Evolutionary conservation across 1,140 invertebrate species (phyloP), one percentile per base, ranked within the genome.

Genomic region (Nebria ingens): DNA sequence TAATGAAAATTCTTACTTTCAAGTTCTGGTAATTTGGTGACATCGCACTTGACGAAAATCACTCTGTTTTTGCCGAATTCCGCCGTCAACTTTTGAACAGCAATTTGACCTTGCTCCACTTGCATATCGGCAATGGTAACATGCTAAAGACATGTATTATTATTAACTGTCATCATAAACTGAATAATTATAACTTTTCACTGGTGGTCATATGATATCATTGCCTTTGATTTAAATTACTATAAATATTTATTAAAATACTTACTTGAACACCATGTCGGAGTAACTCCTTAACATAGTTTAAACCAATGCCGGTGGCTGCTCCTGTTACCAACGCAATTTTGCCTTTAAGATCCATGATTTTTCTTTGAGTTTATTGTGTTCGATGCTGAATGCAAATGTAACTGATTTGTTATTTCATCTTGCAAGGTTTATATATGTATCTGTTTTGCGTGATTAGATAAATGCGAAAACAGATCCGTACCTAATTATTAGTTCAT

Each of bases 291-390:
- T 82, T 77, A 57, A 75, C 78, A 63, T 82, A 85, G 4, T 80
- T 76, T 54, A 80, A 76, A 13, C 86, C 86, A 52, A 89, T 83
- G 34, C 85, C 85, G 54, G 79, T 76, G 21, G 84, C 83, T 15
- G 79, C 86, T 20, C 86, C 86, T 19, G 86, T 87, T 22, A 89
- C 76, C 34, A 89, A 68, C 53, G 82, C 85, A 53, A 86, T 79
- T 67, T 85, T 84, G 55, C 81, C 83, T 69, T 79, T 79, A 53
- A 84, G 61, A 12, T 45, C 40, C 40, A 45, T 45, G 40, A 12
- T 45, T 45, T 6, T n/a, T n/a, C n/a, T 17, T 45, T 11, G 6
- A 6, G 25, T 29, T 6, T 45, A 17, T 45, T 45, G 3, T 9
- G 9, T 17, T 45, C 40, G 9, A 34, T 45, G 15, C 40, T 45